A percentile compares a stretch with the other conserved stretches of the same genome.
Evolutionary conservation across 2,113 vertebrate genomes (phyloP).

Genomic region (Mandrillus leucophaeus): DNA sequence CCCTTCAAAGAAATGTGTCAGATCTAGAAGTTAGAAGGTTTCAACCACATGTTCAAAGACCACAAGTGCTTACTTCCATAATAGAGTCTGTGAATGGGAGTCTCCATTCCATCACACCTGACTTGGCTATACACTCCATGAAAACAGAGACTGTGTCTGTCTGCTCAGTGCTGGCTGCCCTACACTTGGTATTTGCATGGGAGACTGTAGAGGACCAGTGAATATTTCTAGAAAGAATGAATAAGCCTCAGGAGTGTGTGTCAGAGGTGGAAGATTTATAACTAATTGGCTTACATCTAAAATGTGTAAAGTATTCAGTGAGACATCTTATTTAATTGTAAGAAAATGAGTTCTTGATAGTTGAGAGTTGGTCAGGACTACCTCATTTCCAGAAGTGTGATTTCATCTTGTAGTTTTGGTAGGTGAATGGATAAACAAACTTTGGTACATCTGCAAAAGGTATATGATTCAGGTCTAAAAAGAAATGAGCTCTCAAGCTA

Average conservation of each 20-base stretch:
- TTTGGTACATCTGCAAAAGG: neutral
- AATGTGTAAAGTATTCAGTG: neutral
- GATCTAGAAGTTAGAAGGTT: neutral
- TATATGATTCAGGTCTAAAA: neutral
- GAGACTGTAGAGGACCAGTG: neutral
- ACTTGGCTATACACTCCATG: neutral
- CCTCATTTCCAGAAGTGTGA: neutral
- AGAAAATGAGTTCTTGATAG: neutral
- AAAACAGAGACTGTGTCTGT: neutral
- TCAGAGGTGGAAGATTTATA: neutral
- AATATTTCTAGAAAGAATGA: neutral
- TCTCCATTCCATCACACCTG: neutral
- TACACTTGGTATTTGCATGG: neutral
- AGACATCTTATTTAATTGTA: neutral
- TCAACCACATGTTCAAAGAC: neutral
- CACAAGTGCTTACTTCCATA: neutral
- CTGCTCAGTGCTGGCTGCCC: neutral
- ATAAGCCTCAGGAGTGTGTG: neutral
- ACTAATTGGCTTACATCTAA: neutral
- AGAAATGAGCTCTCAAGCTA: neutral
- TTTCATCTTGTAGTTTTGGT: neutral
- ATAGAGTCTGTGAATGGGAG: neutral
- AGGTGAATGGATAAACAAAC: neutral
- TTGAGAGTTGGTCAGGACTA: neutral
- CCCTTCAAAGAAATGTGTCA: neutral